These are phyloP conservation scores for Acronicta alni DNA, from an alignment of 2,888 invertebrate species.

Conservation along the genomic window DNA sequence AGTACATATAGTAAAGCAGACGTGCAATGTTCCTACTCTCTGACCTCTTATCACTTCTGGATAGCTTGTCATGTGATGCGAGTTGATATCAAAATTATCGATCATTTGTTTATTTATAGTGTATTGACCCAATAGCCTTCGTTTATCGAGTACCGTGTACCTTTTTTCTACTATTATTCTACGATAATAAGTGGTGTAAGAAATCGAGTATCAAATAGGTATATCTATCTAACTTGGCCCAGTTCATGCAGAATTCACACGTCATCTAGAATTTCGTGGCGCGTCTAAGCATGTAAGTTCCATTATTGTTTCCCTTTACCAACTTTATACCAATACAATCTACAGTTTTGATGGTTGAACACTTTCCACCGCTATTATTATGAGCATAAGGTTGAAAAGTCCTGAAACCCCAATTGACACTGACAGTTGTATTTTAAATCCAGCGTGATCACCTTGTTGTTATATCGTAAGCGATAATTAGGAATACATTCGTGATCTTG, in stretches of 20 bases:
- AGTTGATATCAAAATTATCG: conserved; percentile 16
- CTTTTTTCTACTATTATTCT: no score
- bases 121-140: conserved; percentile 19
- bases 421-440: no score
- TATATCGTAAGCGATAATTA: conserved; percentile 14
- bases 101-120: conserved; percentile 26
- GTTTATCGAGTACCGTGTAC: conserved; percentile 1
- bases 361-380: no score
- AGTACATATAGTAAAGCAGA: background rate
- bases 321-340: background rate
- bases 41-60: conserved; percentile 49
- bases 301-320: no score
- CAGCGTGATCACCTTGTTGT: conserved; percentile 1
- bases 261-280: no score
- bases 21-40: conserved; percentile 6
- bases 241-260: no score
- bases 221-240: no score
- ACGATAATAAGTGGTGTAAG: background rate
- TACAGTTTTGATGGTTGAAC: no score
- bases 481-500: background rate
- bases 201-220: background rate
- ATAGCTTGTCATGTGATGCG: conserved; percentile 35
- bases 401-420: no score
- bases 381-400: no score
- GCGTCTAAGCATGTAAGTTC: no score